These are phyloP conservation scores for Bombylius major DNA, from an alignment of 2,888 invertebrate species.

Conservation along the genomic window DNA sequence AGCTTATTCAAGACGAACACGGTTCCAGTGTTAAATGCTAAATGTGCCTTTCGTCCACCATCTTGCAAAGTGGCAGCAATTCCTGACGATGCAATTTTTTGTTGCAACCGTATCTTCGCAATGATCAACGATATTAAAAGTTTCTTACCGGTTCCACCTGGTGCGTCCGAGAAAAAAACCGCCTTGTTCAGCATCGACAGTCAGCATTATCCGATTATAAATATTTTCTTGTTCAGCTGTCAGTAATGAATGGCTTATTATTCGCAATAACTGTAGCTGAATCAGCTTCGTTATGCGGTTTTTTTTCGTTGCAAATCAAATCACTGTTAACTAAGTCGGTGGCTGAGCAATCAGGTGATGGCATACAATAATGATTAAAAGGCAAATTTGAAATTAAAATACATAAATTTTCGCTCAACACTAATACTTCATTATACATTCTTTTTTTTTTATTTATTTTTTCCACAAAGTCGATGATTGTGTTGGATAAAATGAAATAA, in stretches of 20 bases:
- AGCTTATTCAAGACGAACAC: neutral
- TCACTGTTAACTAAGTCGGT: conserved; percentile 8
- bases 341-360: conserved; percentile 9
- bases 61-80: neutral
- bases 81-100: neutral
- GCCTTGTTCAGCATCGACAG: too few species aligned
- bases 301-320: too few species aligned
- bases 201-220: too few species aligned
- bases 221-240: conserved; percentile 5
- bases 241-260: conserved; percentile 4
- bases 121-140: conserved; percentile 3
- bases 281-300: conserved; percentile 3
- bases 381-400: conserved; percentile 6
- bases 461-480: conserved; percentile 4
- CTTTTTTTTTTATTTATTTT: neutral
- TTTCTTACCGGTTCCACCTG: conserved; percentile 8
- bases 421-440: neutral
- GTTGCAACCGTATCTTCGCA: neutral
- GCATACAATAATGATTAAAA: conserved; percentile 8
- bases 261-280: conserved; percentile 6
- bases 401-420: too few species aligned
- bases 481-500: conserved; percentile 5
- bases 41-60: neutral
- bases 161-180: neutral
- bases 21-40: neutral